Conservation (phyloP, 2,888 invertebrate genomes). For the Melinopterus prodromus region DNA sequence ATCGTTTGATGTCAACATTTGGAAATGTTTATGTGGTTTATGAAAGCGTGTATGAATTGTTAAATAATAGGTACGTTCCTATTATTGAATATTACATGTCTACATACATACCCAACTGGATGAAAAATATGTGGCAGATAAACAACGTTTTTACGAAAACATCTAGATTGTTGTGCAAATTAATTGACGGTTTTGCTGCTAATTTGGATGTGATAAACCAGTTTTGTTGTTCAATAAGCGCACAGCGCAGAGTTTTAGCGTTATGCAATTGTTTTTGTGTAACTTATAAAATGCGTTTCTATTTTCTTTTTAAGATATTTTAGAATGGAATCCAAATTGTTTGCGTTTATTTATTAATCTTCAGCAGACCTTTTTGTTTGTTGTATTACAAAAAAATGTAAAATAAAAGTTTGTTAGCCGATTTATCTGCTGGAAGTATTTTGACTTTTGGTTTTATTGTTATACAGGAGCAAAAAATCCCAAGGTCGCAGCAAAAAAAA, state of each 20-base stretch:
- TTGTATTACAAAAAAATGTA: too few species aligned
- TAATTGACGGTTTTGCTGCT: not conserved
- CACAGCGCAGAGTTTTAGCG: not conserved
- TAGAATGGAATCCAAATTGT: not conserved
- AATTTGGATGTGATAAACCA: not conserved
- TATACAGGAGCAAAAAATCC: too few species aligned
- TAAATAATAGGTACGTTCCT: not conserved
- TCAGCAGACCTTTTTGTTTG: too few species aligned
- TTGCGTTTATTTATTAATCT: too few species aligned
- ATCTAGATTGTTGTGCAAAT: not conserved
- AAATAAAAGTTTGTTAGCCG: too few species aligned
- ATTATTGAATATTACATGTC: not conserved
- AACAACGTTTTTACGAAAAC: not conserved
- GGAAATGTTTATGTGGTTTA: not conserved
- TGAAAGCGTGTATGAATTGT: not conserved
- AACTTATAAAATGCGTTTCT: too few species aligned
- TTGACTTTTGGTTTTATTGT: too few species aligned
- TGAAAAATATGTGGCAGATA: not conserved
- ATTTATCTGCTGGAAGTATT: too few species aligned
- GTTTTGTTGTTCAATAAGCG: not conserved
- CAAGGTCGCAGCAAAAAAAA: too few species aligned
- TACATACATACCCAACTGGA: not conserved
- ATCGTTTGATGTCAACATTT: not conserved
- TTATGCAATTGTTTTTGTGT: not conserved
- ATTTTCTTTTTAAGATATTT: not conserved